Evolutionary conservation across 2,113 vertebrate genomes (phyloP).

Genomic region (Amia ocellicauda): DNA sequence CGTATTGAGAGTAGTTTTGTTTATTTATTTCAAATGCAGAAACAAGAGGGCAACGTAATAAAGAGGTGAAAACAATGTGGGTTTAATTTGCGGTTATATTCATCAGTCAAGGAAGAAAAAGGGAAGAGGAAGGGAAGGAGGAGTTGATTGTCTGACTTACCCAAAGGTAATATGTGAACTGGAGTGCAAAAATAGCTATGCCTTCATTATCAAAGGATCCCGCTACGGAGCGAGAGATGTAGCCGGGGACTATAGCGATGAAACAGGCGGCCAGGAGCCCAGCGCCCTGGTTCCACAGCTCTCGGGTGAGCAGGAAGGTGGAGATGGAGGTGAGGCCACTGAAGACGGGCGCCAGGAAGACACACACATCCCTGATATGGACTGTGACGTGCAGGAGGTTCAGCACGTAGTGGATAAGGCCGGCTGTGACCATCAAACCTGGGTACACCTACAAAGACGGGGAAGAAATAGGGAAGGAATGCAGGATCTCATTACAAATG

Average conservation of each 20-base stretch:
- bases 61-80: no score
- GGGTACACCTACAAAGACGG: constrained; percentile 81
- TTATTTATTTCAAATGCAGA: no score
- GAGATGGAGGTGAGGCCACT: constrained; percentile 97
- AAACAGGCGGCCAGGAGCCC: constrained; percentile 97
- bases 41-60: no score
- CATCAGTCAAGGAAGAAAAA: no score
- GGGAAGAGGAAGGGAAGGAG: no score
- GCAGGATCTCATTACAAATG: no score
- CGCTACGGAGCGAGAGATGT: constrained; percentile 96
- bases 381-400: constrained; percentile 95
- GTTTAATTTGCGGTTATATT: no score
- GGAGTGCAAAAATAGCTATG: constrained; percentile 98
- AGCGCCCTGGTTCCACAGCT: constrained; percentile 97
- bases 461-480: neutral
- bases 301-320: constrained; percentile 94
- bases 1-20: no score
- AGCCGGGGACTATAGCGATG: constrained; percentile 96
- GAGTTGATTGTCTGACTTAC: constrained; percentile 64
- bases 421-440: constrained; percentile 97
- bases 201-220: constrained; percentile 99
- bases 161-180: constrained; percentile 99
- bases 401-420: constrained; percentile 95
- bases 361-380: constrained; percentile 96
- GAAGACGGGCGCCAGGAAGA: constrained; percentile 95